These are phyloP conservation scores for Phoenicopterus ruber DNA, from an alignment of 2,113 vertebrate species.

Conservation along the genomic window DNA sequence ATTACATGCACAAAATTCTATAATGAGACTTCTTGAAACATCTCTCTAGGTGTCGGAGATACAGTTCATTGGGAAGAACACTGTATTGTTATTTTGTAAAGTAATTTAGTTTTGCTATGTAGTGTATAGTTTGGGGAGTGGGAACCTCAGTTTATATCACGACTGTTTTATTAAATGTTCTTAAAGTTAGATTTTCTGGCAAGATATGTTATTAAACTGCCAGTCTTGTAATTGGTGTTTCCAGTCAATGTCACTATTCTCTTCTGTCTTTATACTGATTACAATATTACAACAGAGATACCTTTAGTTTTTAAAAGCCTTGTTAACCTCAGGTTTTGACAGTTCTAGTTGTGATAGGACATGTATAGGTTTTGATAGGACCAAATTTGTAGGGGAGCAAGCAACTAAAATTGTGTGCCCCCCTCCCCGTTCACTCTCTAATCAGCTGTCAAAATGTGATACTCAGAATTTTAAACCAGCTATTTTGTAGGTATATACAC, in stretches of 20 bases:
- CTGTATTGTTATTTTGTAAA: not conserved
- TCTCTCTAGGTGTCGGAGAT: not conserved
- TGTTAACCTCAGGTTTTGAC: conserved; percentile 7
- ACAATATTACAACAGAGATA: not conserved
- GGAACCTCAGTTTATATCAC: not conserved
- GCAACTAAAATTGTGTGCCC: not conserved
- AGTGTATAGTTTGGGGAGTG: not conserved
- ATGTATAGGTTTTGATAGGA: not conserved
- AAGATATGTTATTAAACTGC: not conserved
- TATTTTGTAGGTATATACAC: not conserved
- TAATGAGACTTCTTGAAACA: not conserved
- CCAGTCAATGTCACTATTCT: not conserved
- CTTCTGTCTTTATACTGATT: not conserved
- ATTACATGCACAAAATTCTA: not conserved
- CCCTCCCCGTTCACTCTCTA: accelerated
- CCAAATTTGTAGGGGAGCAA: not conserved
- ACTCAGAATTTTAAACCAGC: not conserved
- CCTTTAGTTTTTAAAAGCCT: not conserved
- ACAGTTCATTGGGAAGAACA: not conserved
- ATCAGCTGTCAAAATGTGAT: not conserved
- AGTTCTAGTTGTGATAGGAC: not conserved
- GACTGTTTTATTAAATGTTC: not conserved
- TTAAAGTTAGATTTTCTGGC: not conserved
- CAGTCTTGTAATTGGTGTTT: not conserved
- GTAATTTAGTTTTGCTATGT: not conserved